These are phyloP conservation scores for Dendrocincla tyrannina DNA, from an alignment of 2,797 vertebrate species.

Conservation along the genomic window DNA sequence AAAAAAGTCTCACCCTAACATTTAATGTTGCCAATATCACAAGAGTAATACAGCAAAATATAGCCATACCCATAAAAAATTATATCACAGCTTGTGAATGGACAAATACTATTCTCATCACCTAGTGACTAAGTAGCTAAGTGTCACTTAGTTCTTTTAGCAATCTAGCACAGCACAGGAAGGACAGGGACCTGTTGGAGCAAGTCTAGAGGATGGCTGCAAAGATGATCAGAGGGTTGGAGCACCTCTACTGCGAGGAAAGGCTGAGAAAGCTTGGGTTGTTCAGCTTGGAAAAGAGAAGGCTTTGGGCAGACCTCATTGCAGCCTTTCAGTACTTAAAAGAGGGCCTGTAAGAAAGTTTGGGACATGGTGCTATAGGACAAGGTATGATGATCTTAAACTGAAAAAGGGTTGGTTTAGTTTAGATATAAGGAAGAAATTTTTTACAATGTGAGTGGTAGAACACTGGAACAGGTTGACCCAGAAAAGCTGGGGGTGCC, in stretches of 20 bases:
- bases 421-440: neutral
- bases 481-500: neutral
- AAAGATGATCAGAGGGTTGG: neutral
- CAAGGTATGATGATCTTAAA: neutral
- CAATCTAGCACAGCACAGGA: neutral
- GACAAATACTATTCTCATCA: neutral
- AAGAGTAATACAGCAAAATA: neutral
- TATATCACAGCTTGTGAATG: neutral
- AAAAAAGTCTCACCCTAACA: neutral
- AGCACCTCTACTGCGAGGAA: neutral
- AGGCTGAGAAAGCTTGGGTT: neutral
- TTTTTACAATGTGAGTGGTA: neutral
- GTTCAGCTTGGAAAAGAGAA: neutral
- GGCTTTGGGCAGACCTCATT: neutral
- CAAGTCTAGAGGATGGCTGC: neutral
- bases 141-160: neutral
- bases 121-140: too few relatives aligned
- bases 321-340: neutral
- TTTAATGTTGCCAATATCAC: neutral
- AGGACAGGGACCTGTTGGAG: neutral
- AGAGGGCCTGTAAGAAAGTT: neutral
- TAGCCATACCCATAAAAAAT: neutral
- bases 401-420: neutral
- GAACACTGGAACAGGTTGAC: neutral
- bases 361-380: neutral